Conservation (phyloP, 1,140 invertebrate species). For the Achroia grisella region DNA sequence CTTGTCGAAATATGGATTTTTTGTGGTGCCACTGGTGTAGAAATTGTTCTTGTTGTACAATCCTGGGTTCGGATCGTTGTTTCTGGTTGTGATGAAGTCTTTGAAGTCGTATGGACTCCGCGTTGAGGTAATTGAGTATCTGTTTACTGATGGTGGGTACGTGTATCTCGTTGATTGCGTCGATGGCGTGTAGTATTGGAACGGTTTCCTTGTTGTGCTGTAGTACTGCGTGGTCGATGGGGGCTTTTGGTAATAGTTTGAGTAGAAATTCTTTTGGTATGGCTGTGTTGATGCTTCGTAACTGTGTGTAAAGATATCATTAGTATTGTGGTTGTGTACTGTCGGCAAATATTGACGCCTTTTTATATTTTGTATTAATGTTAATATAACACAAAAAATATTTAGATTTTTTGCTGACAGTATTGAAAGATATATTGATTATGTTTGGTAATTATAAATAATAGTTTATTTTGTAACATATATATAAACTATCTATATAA, state of each 20-base stretch:
- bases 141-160: conserved; percentile 47
- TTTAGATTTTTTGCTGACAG: too few relatives aligned
- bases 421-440: too few relatives aligned
- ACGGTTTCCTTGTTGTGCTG: conserved; percentile 40
- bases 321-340: conserved; percentile 19
- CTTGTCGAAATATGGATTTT: conserved; percentile 51
- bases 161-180: conserved; percentile 24
- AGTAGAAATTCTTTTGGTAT: conserved; percentile 19
- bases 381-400: too few relatives aligned
- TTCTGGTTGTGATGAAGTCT: conserved; percentile 48
- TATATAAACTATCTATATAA: too few relatives aligned
- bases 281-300: conserved; percentile 61
- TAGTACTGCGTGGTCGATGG: conserved; percentile 37
- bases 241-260: conserved; percentile 3
- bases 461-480: too few relatives aligned
- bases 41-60: conserved; percentile 60
- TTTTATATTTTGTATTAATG: too few relatives aligned
- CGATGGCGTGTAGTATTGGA: conserved; percentile 31
- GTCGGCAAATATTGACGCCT: conserved; percentile 6
- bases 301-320: conserved; percentile 53
- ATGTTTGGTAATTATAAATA: neutral
- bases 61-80: conserved; percentile 39
- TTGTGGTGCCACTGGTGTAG: conserved; percentile 60
- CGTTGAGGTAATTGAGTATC: conserved; percentile 65
- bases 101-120: conserved; percentile 74